phyloP scores from a whole-genome alignment of 2,888 invertebrate species.

The Protula sp. region DNA sequence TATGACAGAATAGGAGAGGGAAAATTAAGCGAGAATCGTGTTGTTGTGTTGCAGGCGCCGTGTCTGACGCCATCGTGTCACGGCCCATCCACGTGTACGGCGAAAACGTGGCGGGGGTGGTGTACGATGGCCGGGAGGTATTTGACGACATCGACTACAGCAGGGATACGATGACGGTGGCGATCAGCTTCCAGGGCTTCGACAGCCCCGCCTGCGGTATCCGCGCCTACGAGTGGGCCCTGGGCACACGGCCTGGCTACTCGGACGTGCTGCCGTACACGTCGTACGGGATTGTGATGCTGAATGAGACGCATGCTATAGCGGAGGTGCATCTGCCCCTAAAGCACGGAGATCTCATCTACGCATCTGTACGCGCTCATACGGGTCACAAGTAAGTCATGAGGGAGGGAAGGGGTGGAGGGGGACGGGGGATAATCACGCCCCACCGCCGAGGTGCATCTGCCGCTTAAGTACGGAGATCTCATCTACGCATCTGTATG shows the following conservation, averaged over 20 bases:
- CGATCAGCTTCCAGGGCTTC: slow-evolving; percentile 33
- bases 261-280: slow-evolving; percentile 31
- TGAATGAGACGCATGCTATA: slow-evolving; percentile 27
- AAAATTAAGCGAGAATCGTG: too few species aligned
- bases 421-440: too few species aligned
- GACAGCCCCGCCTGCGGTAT: slow-evolving; percentile 33
- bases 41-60: slow-evolving; percentile 27
- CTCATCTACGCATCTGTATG: neutral
- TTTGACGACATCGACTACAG: slow-evolving; percentile 25
- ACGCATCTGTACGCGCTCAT: slow-evolving; percentile 28
- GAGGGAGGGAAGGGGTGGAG: too few species aligned
- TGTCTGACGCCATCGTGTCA: slow-evolving; percentile 16
- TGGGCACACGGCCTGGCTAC: slow-evolving; percentile 28
- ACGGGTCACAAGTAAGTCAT: slow-evolving; percentile 25
- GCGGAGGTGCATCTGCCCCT: slow-evolving; percentile 28
- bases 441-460: too few species aligned
- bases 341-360: slow-evolving; percentile 28
- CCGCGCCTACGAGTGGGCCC: slow-evolving; percentile 31
- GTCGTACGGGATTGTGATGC: slow-evolving; percentile 30
- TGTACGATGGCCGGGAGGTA: slow-evolving; percentile 29
- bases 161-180: slow-evolving; percentile 28
- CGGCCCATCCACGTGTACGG: slow-evolving; percentile 24
- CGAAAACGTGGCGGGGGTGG: slow-evolving; percentile 27
- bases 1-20: too few species aligned
- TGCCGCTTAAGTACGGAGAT: neutral